These are phyloP conservation scores for Cervus canadensis DNA, from an alignment of 2,113 vertebrate genomes.

Conservation along the genomic window DNA sequence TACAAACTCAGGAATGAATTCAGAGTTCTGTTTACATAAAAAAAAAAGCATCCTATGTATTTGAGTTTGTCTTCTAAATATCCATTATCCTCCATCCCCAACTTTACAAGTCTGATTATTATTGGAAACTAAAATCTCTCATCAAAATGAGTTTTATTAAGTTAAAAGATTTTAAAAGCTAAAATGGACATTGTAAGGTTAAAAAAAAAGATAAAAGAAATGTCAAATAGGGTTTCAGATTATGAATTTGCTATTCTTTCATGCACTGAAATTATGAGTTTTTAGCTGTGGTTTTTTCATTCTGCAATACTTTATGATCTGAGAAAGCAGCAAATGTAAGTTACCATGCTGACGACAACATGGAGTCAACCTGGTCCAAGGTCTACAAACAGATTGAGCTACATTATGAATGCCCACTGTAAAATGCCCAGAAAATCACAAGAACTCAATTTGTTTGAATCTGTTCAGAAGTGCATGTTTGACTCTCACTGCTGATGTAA, in stretches of 20 bases:
- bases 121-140: not conserved
- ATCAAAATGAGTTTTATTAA: not conserved
- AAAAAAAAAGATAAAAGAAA: not conserved
- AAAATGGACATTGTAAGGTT: not conserved
- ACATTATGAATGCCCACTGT: not conserved
- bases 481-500: not conserved
- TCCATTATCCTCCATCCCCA: not conserved
- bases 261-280: not conserved
- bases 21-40: not conserved
- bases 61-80: constrained; percentile 2
- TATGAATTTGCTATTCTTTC: not conserved
- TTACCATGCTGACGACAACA: not conserved
- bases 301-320: not conserved
- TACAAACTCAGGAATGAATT: not conserved
- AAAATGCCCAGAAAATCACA: constrained; percentile 3
- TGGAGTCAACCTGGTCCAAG: not conserved
- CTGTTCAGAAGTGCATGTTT: not conserved
- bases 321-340: not conserved
- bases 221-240: not conserved
- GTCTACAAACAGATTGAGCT: not conserved
- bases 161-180: not conserved
- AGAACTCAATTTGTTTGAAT: not conserved
- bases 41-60: not conserved
- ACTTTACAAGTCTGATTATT: not conserved
- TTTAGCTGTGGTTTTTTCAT: not conserved